Conservation (phyloP, 2,113 vertebrate species). For the Dendropsophus ebraccatus region DNA sequence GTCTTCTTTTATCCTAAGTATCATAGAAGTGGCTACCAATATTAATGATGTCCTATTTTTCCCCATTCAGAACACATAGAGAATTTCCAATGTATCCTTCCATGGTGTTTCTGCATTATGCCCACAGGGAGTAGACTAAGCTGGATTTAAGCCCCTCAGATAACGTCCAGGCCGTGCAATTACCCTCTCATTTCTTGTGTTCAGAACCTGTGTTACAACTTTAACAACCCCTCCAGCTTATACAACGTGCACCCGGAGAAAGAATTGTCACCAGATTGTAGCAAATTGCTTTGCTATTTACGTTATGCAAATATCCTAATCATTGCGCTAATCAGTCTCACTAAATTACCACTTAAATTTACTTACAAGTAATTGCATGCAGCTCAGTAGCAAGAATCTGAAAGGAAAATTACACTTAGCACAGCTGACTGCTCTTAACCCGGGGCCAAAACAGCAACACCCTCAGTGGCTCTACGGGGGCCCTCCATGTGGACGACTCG, state of each 20-base stretch:
- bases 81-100: no score
- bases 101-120: background rate
- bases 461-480: background rate
- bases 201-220: constrained; percentile 17
- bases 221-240: constrained; percentile 9
- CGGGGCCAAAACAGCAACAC: constrained; percentile 31
- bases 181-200: background rate
- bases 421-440: constrained; percentile 50
- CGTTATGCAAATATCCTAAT: constrained; percentile 56
- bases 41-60: background rate
- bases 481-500: background rate
- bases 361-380: constrained; percentile 57
- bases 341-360: constrained; percentile 56
- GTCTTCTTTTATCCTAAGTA: background rate
- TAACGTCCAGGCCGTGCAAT: background rate
- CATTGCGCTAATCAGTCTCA: constrained; percentile 51
- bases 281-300: constrained; percentile 56
- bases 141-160: constrained; percentile 17
- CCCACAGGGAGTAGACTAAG: background rate
- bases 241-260: constrained; percentile 30
- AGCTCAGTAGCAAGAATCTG: constrained; percentile 39
- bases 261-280: constrained; percentile 48
- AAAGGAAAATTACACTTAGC: constrained; percentile 45
- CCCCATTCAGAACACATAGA: background rate
- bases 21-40: background rate